Evolutionary conservation across 1,140 invertebrate species (phyloP), one percentile per base, ranked within the genome.

Genomic region (Neodiprion lecontei): DNA sequence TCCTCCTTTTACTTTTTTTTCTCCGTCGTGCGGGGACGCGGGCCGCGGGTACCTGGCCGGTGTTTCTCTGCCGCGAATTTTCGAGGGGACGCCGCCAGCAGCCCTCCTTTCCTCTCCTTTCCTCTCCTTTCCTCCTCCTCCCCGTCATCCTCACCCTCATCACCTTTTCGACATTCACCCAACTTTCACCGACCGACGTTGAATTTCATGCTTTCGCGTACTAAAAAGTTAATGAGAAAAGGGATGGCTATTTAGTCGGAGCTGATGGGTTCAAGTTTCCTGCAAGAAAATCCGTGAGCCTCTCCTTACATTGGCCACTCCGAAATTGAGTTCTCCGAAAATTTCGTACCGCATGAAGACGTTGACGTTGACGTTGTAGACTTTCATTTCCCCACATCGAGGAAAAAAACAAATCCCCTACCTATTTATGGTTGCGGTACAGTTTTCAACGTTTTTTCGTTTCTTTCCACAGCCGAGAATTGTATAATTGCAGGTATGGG

Each of bases 171-270:
- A 40, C 28, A 40, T 40, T 40, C 28, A 40, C 28, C 28, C 28
- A 40, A 12, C n/a, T 12, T 61, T 11, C 53, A 11, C n/a, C 53
- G n/a, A 12, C 11, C 53, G 11, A 12, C 53, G n/a, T 17, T 14
- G 53, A 12, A 14, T 14, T 61, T 61, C n/a, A 14, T 61, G 11
- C n/a, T 61, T 61, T 61, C 53, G n/a, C 11, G 82, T 84, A 87
- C 86, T 86, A 88, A 87, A 86, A 88, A 87, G 85, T 88, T 87
- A 88, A 88, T 85, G 86, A 86, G 85, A 86, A 87, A 84, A 79
- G 82, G 82, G 78, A 83, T 82, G 84, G 28, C 78, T 85, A 84
- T 85, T 87, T 87, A 85, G 82, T 69, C 40, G 67, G 21, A 17
- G 40, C 67, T 69, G 68, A 69, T 50, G 70, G 72, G 74, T 73